These are phyloP conservation scores for Halocynthia aurantium DNA, from an alignment of 23 tunicate genomes.

Conservation along the genomic window DNA sequence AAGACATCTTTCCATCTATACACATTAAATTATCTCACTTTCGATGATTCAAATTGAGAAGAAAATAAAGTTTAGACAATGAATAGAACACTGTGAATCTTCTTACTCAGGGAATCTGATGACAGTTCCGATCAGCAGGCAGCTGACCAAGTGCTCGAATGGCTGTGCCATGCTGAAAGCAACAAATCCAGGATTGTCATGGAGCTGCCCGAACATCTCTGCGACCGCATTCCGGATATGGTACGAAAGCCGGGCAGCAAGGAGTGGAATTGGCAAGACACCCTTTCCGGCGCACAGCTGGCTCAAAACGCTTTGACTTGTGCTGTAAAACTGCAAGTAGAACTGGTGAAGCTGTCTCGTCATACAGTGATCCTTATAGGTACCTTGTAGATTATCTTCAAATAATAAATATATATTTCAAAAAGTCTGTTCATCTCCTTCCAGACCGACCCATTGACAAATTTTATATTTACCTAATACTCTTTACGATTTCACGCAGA, in stretches of 20 bases:
- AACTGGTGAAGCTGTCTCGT: constrained; percentile 17
- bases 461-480: too few species aligned
- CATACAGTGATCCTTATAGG: constrained; percentile 61
- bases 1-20: too few species aligned
- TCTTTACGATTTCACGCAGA: neutral
- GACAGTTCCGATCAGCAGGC: constrained; percentile 7
- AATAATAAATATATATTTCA: neutral
- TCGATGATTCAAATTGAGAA: neutral
- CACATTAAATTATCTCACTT: neutral
- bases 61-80: neutral
- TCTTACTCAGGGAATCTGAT: constrained; percentile 10
- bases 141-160: constrained; percentile 1
- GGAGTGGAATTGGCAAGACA: constrained; percentile 16
- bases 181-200: constrained; percentile 13
- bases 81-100: neutral
- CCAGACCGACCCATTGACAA: neutral
- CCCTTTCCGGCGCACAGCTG: neutral
- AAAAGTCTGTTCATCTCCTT: neutral
- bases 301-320: constrained; percentile 32
- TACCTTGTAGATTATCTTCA: neutral
- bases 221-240: neutral
- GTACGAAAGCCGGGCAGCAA: neutral
- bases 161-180: constrained; percentile 28
- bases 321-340: constrained; percentile 43
- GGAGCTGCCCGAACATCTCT: constrained; percentile 16